These are phyloP conservation scores for Clostera curtula DNA, from an alignment of 2,888 invertebrate species.

Conservation along the genomic window DNA sequence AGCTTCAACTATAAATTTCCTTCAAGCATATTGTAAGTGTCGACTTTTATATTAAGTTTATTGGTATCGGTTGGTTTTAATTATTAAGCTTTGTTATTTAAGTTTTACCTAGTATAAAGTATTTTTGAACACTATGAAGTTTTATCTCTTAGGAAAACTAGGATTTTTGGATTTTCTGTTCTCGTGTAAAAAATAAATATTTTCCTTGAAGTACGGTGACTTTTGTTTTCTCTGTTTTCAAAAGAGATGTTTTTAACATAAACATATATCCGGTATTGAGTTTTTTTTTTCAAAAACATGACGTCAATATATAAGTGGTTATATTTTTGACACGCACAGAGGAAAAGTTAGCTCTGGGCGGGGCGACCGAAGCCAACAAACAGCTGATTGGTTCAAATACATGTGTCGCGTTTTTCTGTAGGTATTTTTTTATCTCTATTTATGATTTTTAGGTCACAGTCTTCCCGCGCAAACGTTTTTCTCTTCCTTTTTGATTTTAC, in stretches of 20 bases:
- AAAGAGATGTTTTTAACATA: no score
- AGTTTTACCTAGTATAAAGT: constrained; percentile 3
- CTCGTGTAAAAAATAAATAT: no score
- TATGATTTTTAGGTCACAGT: constrained; percentile 14
- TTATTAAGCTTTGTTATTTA: constrained; percentile 5
- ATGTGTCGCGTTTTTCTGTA: constrained; percentile 67
- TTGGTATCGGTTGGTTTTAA: constrained; percentile 1
- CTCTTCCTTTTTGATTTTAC: constrained; percentile 1
- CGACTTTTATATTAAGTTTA: constrained; percentile 4
- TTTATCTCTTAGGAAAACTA: no score
- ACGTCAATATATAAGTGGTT: constrained; percentile 41
- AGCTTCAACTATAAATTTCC: constrained; percentile 35
- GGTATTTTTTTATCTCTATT: constrained; percentile 52
- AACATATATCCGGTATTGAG: no score
- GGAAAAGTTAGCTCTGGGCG: constrained; percentile 64
- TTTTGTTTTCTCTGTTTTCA: no score
- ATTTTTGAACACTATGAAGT: no score
- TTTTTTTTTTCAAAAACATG: no score
- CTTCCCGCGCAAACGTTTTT: constrained; percentile 9
- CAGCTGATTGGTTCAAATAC: constrained; percentile 67
- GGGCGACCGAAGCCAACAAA: constrained; percentile 52
- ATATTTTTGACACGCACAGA: constrained; percentile 59
- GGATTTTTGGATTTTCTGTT: no score
- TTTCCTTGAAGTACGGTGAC: no score
- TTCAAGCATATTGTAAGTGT: constrained; percentile 60